These are phyloP conservation scores for Pachypanchax playfairii DNA, from an alignment of 2,113 vertebrate species.

Conservation along the genomic window DNA sequence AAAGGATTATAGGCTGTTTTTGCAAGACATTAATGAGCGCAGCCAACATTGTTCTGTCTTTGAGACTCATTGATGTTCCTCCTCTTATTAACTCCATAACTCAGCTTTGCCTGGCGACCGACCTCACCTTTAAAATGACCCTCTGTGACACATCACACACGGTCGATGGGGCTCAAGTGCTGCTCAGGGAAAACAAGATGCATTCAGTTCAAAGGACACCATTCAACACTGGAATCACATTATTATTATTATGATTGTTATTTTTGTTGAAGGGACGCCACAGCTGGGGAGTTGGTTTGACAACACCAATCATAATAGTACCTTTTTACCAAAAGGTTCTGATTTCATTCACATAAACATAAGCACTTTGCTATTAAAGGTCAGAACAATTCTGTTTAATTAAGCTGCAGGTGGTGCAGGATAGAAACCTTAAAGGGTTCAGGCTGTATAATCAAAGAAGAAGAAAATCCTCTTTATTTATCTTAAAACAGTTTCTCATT, in stretches of 20 bases:
- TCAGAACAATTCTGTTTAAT: not conserved
- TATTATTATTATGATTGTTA: not conserved
- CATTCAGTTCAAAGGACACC: not conserved
- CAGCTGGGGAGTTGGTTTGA: not conserved
- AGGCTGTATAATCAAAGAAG: not conserved
- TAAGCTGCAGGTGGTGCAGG: not conserved
- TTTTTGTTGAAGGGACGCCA: not conserved
- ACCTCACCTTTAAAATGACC: slow-evolving; percentile 50
- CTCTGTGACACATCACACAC: slow-evolving; percentile 14
- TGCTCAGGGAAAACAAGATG: slow-evolving; percentile 32
- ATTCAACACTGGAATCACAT: slow-evolving; percentile 39
- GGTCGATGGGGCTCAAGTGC: slow-evolving; percentile 53
- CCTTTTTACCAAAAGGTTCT: not conserved
- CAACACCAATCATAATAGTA: not conserved
- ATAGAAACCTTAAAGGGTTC: not conserved
- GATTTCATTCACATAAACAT: not conserved
- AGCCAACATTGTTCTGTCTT: slow-evolving; percentile 40
- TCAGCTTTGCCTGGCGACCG: slow-evolving; percentile 41
- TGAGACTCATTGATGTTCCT: slow-evolving; percentile 42
- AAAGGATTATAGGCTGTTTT: slow-evolving; percentile 16
- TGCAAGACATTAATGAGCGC: slow-evolving; percentile 49
- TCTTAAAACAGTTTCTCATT: not conserved
- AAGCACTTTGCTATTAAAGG: not conserved
- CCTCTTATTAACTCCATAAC: slow-evolving; percentile 72
- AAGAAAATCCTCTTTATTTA: too few relatives aligned